A percentile compares a stretch with the other conserved stretches of the same genome.
Evolutionary conservation across 2,888 invertebrate genomes (phyloP).

Genomic region (Microplitis manilae): DNA sequence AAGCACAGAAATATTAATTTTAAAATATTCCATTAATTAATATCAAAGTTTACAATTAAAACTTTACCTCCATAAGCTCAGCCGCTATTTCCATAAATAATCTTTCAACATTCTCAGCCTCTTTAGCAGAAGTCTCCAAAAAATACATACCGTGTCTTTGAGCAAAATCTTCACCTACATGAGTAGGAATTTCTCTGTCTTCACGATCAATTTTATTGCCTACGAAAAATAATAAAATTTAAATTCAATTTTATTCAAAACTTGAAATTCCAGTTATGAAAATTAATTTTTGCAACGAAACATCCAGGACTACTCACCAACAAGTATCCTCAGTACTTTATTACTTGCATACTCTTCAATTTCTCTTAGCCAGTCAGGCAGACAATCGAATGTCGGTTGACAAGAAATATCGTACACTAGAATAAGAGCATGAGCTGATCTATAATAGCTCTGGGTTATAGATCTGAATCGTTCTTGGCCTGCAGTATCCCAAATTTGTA

Average conservation of each 20-base stretch:
- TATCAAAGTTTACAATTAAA: neutral
- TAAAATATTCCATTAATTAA: neutral
- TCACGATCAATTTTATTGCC: constrained; percentile 98
- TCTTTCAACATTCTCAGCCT: constrained; percentile 97
- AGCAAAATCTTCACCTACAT: constrained; percentile 96
- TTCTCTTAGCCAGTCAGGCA: constrained; percentile 97
- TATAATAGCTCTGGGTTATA: constrained; percentile 97
- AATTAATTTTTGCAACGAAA: neutral
- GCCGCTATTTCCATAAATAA: constrained; percentile 97
- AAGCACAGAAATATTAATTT: constrained; percentile 16
- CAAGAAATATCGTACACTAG: constrained; percentile 98
- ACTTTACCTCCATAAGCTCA: constrained; percentile 85
- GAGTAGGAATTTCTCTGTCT: constrained; percentile 94
- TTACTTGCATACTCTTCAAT: constrained; percentile 98
- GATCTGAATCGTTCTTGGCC: constrained; percentile 97
- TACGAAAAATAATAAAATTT: constrained; percentile 62
- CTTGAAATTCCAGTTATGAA: no score
- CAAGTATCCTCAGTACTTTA: constrained; percentile 94
- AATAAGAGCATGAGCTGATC: constrained; percentile 97
- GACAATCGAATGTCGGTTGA: constrained; percentile 97
- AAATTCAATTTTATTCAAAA: neutral
- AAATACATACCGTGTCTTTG: constrained; percentile 97
- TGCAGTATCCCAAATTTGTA: constrained; percentile 99
- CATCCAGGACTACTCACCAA: constrained; percentile 77
- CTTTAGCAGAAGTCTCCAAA: constrained; percentile 97